phyloP scores from a whole-genome alignment of 2,113 vertebrate species.

The Psophia crepitans region DNA sequence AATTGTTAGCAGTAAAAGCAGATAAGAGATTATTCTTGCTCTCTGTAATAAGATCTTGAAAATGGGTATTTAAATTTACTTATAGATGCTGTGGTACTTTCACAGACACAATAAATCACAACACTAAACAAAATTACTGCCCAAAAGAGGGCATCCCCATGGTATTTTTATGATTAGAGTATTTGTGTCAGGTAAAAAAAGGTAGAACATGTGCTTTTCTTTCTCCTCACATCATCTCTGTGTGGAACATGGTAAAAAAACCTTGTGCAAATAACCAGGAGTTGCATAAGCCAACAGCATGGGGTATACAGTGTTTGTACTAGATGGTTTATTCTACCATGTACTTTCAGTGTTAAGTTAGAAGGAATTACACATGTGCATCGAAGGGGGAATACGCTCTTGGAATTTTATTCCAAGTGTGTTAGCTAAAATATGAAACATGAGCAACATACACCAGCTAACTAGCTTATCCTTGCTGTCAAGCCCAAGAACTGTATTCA shows the following conservation, averaged over 20 bases:
- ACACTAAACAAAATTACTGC: slow-evolving; percentile 4
- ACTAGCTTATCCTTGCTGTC: slow-evolving; percentile 50
- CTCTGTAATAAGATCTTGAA: slow-evolving; percentile 30
- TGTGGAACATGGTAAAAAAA: not conserved
- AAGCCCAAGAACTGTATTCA: slow-evolving; percentile 36
- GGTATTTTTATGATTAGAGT: not conserved
- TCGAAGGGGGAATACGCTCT: not conserved
- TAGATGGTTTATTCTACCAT: not conserved
- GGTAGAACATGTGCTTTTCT: not conserved
- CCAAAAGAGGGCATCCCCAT: not conserved
- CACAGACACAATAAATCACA: slow-evolving; percentile 26
- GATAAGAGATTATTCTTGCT: slow-evolving; percentile 27
- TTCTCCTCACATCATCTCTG: not conserved
- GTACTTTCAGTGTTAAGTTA: slow-evolving; percentile 12
- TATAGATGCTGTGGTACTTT: slow-evolving; percentile 15
- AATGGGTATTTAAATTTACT: slow-evolving; percentile 34
- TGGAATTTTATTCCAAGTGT: slow-evolving; percentile 1
- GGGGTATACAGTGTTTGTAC: not conserved
- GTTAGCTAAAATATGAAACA: slow-evolving; percentile 41
- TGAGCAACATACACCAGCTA: slow-evolving; percentile 28
- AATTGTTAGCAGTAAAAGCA: slow-evolving; percentile 35
- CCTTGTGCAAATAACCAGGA: slow-evolving; percentile 21
- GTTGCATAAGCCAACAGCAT: not conserved
- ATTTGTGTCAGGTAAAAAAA: not conserved
- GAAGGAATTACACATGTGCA: slow-evolving; percentile 32